Base-by-base conservation (phyloP, 1,140 invertebrate species). In the Gonioctena quinquepunctata region DNA sequence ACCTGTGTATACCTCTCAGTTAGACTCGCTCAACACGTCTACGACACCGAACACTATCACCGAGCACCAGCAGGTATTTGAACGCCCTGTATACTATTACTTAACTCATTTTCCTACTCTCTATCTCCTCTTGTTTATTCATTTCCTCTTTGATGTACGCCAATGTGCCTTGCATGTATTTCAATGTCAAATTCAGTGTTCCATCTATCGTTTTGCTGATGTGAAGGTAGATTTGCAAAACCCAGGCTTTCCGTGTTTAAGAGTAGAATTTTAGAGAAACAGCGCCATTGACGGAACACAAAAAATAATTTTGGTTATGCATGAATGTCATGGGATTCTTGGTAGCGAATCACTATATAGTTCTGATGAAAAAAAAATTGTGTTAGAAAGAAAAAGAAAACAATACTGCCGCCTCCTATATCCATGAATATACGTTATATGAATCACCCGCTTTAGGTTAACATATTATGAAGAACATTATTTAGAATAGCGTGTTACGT, bases 1-100 rank as follows among this genome's bases (percentile, higher is more conserved):
- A 86, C 73, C 75, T 77, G 75, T 77, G 81, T 83, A 81, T 87
- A 86, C 87, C 86, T 88, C 87, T 88, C 87, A 87, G 86, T 88
- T 88, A 89, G 87, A 88, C 87, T 87, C 87, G 86, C 86, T 80
- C 78, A 83, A 82, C 82, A 83, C 81, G 70, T 79, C 76, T 78
- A 70, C 80, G 78, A 81, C 80, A 82, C 80, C 81, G 80, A 83
- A 82, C 77, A 82, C 75, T 65, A 76, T 81, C 79, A 81, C 79
- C 77, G 82, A 83, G 80, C 82, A 83, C 80, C 75, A 80, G 71
- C 82, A 83, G 82, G 82, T 83, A 83, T 82, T 78, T 81, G 70
- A 69, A 64, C 64, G 66, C 68, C 65, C 74, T 76, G 76, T 79
- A 73, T 79, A 76, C 75, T 79, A 70, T 79, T 65, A 76, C 70